Percentiles rank a stretch among this genome's conserved stretches.
phyloP scores from a whole-genome alignment of 2,888 invertebrate genomes.

The Strigamia maritima region DNA sequence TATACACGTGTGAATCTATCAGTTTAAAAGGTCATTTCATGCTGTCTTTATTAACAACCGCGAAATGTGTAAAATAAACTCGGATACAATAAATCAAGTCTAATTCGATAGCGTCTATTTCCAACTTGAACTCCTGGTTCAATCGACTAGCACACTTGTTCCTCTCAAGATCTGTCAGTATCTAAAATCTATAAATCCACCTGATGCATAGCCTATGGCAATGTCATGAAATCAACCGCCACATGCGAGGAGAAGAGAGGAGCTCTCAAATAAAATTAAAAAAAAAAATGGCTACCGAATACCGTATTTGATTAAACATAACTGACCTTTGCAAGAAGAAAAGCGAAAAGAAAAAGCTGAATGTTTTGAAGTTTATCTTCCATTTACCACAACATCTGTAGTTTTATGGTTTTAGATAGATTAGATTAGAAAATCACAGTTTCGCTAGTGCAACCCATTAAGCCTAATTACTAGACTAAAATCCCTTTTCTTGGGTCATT shows the following conservation, averaged over 20 bases:
- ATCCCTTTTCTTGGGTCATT: background rate
- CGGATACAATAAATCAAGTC: background rate
- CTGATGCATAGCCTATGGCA: background rate
- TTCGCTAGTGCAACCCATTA: background rate
- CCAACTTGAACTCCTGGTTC: background rate
- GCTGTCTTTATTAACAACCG: background rate
- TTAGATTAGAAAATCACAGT: background rate
- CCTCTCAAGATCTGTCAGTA: background rate
- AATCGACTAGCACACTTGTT: background rate
- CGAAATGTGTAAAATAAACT: background rate
- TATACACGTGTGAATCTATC: background rate
- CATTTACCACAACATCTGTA: background rate
- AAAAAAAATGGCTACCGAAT: too few species aligned
- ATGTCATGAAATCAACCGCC: constrained; percentile 15
- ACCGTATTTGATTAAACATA: background rate
- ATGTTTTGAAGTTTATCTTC: background rate
- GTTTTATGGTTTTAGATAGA: background rate
- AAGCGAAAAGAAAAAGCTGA: too few species aligned
- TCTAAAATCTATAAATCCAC: constrained; percentile 9
- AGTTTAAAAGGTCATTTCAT: background rate
- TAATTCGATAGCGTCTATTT: background rate
- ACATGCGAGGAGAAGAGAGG: background rate
- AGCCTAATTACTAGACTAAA: constrained; percentile 4
- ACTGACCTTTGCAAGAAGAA: too few species aligned
- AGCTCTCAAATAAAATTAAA: background rate